Evolutionary conservation across 2,113 vertebrate species (phyloP), one percentile per base, ranked within the genome.

Genomic region (Terrapene triunguis): DNA sequence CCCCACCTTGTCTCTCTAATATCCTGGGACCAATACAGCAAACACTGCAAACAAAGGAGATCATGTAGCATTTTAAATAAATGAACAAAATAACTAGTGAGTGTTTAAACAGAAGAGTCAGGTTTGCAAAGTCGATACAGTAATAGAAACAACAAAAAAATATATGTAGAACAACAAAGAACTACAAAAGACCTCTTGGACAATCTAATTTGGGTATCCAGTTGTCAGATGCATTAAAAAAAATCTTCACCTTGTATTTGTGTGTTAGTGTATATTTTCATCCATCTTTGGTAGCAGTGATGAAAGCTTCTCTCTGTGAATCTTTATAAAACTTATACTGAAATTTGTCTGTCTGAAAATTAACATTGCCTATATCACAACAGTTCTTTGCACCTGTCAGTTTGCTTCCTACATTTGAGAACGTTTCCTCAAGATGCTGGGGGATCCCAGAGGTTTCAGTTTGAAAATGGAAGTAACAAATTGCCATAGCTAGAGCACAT

Each of bases 391-490:
- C 54, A 55, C 62, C 65, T 69, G 35, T 42, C 38, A 89, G 19
- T 92, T 97, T 95, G 79, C 87, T 89, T 95, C 95, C 80, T 69
- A 82, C 59, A 48, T 59, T 42, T 59, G 57, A 69, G 91, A 93
- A 94, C 53, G 21, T 93, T 88, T 76, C 50, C 80, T 96, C 84
- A 92, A 94, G 95, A 91, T 89, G 95, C 96, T 95, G 88, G 94
- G 86, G 19, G 85, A 62, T 90, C 94, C 42, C 85, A n/a, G 24
- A 87, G 48, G 80, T 50, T 59, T 93, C 79, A 78, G 27, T 93
- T 53, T 94, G 79, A 96, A 96, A 96, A 82, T 54, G 87, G 89
- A 92, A 97, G 69, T 54, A 76, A 80, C 69, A 94, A 96, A 88
- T 44, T 69, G 51, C 47, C 84, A 50, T 82, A 79, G 86, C 47